Percentiles rank a stretch among this genome's conserved stretches.
phyloP scores from a whole-genome alignment of 2,797 vertebrate genomes.

The Semaprochilodus insignis region DNA sequence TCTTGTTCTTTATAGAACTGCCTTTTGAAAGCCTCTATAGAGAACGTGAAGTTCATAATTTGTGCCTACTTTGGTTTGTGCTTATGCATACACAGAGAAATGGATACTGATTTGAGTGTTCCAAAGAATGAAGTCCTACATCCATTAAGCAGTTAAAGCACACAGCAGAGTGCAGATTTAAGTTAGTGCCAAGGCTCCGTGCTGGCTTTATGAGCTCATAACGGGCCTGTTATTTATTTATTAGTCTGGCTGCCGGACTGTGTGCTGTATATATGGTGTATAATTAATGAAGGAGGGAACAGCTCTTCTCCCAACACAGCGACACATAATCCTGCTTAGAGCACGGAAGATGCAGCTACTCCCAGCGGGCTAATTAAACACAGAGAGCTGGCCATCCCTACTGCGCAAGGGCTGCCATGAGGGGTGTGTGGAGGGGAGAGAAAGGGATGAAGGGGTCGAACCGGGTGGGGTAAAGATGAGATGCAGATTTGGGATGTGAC shows the following conservation, averaged over 20 bases:
- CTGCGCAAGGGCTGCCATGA: constrained; percentile 1
- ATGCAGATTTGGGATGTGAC: constrained; percentile 8
- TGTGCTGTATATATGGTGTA: constrained; percentile 57
- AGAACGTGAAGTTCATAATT: background rate
- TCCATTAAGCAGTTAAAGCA: constrained; percentile 19
- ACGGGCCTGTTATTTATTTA: constrained; percentile 62
- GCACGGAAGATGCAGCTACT: constrained; percentile 42
- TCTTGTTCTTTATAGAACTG: too few species aligned
- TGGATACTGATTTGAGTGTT: constrained; percentile 33
- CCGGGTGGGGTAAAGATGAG: background rate
- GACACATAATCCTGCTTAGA: constrained; percentile 55
- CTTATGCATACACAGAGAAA: constrained; percentile 17
- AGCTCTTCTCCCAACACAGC: constrained; percentile 45
- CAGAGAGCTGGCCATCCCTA: constrained; percentile 21
- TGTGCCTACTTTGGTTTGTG: background rate
- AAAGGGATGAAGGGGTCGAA: constrained; percentile 28
- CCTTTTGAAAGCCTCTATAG: background rate
- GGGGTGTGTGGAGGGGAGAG: constrained; percentile 48
- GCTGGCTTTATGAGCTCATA: constrained; percentile 59
- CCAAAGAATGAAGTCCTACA: constrained; percentile 23
- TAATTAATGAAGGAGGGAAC: constrained; percentile 70
- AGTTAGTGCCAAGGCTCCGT: constrained; percentile 28
- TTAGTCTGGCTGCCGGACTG: constrained; percentile 45
- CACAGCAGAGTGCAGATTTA: constrained; percentile 21
- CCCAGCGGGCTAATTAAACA: constrained; percentile 64